A percentile compares a stretch with the other conserved stretches of the same genome.
phyloP scores from a whole-genome alignment of 2,113 vertebrate genomes.

The Apteryx owenii region DNA sequence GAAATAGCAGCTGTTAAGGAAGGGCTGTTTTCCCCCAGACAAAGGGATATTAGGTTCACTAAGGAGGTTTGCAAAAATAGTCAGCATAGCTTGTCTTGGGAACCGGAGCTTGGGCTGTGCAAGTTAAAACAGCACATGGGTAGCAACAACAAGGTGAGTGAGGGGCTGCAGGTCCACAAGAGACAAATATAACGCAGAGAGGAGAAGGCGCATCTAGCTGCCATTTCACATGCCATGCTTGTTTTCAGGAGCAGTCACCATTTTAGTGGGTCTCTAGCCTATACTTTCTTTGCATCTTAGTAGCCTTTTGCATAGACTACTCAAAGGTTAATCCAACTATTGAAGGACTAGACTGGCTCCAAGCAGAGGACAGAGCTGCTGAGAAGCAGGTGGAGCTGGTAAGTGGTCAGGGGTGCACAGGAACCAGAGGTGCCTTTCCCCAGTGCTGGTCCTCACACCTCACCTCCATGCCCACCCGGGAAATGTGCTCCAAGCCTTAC shows the following conservation, averaged over 20 bases:
- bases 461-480: rapidly evolving
- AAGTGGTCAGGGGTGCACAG: background rate
- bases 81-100: background rate
- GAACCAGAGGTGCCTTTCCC: background rate
- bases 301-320: background rate
- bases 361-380: rapidly evolving
- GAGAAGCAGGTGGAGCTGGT: background rate
- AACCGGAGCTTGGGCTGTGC: rapidly evolving
- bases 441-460: rapidly evolving
- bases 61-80: background rate
- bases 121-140: background rate
- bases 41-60: background rate
- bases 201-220: background rate
- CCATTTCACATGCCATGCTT: background rate
- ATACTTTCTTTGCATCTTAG: background rate
- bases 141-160: rapidly evolving
- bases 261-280: background rate
- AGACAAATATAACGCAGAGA: background rate
- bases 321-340: background rate
- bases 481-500: background rate
- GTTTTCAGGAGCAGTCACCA: background rate
- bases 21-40: background rate
- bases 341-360: background rate
- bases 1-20: background rate
- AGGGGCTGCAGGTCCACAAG: background rate